Evolutionary conservation across 1,140 invertebrate species (phyloP), one percentile per base, ranked within the genome.

Genomic region (Caenorhabditis inopinata): DNA sequence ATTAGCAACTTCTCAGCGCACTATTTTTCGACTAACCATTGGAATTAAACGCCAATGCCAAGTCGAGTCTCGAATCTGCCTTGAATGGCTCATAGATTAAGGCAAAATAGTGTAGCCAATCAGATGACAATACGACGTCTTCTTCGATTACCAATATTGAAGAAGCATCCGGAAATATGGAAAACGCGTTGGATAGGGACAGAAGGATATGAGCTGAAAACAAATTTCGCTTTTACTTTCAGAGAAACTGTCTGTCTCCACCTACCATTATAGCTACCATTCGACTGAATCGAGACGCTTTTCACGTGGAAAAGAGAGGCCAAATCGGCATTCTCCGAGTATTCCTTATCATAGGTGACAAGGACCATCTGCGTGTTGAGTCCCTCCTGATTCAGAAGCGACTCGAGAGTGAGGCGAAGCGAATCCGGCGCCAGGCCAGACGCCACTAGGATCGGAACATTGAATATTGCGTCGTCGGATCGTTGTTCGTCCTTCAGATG

Each of bases 351-450:
- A 68, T 81, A 73, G 16, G 80, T 74, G 11, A 83, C 82, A 12
- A 83, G 29, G 11, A 83, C 82, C 79, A 83, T 76, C 38, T 83
- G 75, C 1, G 82, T 78, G 27, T 83, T 79, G 14, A 83, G 14
- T 0, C 82, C 82, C 48, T 75, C 68, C 27, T 83, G 82, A 6
- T 62, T 68, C 6, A 81, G 18, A 9, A 83, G 46, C 1, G 47
- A 38, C n/a, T 82, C 82, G 23, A 83, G 74, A 23, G 35, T 32
- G 2, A 53, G 27, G 58, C 80, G 48, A 7, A 83, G 46, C 1
- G 53, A 47, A 42, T 77, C 38, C 2, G 58, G 46, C 23, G 48
- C 45, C 38, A 82, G n/a, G 0, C 78, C 80, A n/a, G 46, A 45
- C 6, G 68, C 74, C 12, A 83, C 75, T 1, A 83, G 46, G 35